These are phyloP conservation scores for Oreochromis mossambicus DNA, from an alignment of 2,797 vertebrate genomes.

Conservation along the genomic window DNA sequence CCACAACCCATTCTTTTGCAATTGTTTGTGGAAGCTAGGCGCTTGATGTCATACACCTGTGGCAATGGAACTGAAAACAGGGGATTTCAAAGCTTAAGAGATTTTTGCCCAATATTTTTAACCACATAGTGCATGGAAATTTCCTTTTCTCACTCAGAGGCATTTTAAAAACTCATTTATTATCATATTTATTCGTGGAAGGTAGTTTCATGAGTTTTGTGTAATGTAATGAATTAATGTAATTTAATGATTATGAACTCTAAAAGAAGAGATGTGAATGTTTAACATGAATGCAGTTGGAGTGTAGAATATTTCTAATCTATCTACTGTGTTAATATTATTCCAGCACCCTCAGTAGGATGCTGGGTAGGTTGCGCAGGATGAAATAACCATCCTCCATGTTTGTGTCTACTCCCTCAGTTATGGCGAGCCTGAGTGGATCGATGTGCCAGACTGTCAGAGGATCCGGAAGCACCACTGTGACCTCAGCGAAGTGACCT, in stretches of 20 bases:
- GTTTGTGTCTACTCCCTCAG: constrained; percentile 49
- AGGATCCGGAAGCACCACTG: constrained; percentile 71
- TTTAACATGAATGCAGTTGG: background rate
- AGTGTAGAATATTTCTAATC: background rate
- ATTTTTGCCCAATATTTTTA: background rate
- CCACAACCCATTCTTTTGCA: background rate
- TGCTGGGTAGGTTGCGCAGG: background rate
- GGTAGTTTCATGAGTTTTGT: background rate
- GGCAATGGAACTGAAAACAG: background rate
- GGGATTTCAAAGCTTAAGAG: too few species aligned
- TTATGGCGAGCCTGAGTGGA: constrained; percentile 83
- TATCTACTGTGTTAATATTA: background rate
- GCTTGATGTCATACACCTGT: background rate
- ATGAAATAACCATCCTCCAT: background rate
- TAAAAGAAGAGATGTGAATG: background rate
- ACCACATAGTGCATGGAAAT: background rate
- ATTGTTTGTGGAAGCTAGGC: background rate
- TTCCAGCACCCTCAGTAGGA: background rate
- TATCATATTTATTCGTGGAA: background rate
- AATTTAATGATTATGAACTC: background rate
- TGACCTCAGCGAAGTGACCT: constrained; percentile 83
- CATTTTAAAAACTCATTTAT: background rate
- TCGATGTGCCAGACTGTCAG: constrained; percentile 75
- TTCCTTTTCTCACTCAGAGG: background rate
- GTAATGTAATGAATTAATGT: background rate